Conservation (phyloP, 2,113 vertebrate species). For the Sardina pilchardus region DNA sequence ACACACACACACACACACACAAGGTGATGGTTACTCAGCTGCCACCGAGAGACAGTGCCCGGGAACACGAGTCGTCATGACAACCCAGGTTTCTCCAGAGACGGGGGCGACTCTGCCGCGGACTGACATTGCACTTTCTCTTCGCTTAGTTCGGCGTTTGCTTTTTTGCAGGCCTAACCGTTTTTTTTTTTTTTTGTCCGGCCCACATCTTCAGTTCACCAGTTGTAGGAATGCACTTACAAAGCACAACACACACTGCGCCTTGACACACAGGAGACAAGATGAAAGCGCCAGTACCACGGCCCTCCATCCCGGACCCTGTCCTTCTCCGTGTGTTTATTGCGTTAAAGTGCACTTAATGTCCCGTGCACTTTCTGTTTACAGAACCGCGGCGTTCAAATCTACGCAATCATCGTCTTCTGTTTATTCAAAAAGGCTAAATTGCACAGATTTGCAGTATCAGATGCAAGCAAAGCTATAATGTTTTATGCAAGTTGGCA, state of each 20-base stretch:
- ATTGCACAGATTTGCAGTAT: not conserved
- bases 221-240: not conserved
- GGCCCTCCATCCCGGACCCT: not conserved
- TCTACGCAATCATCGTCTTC: constrained; percentile 3
- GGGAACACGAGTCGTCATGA: constrained; percentile 55
- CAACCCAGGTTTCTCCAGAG: constrained; percentile 44
- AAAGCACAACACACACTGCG: not conserved
- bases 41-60: constrained; percentile 39
- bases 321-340: not conserved
- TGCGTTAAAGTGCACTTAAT: not conserved
- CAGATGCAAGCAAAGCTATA: constrained; percentile 20
- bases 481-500: constrained; percentile 21
- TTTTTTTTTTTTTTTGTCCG: not conserved
- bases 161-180: not conserved
- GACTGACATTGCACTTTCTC: constrained; percentile 49
- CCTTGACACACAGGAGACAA: not conserved
- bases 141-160: not conserved
- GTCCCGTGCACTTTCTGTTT: not conserved
- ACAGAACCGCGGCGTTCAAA: not conserved
- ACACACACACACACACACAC: not conserved
- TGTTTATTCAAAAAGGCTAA: constrained; percentile 9
- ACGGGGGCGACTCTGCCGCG: constrained; percentile 26
- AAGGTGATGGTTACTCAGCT: constrained; percentile 39
- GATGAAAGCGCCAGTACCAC: not conserved
- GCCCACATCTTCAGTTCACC: not conserved